Evolutionary conservation across 2,797 vertebrate species (phyloP), one percentile per base, ranked within the genome.

Genomic region (Phalanger gymnotis): DNA sequence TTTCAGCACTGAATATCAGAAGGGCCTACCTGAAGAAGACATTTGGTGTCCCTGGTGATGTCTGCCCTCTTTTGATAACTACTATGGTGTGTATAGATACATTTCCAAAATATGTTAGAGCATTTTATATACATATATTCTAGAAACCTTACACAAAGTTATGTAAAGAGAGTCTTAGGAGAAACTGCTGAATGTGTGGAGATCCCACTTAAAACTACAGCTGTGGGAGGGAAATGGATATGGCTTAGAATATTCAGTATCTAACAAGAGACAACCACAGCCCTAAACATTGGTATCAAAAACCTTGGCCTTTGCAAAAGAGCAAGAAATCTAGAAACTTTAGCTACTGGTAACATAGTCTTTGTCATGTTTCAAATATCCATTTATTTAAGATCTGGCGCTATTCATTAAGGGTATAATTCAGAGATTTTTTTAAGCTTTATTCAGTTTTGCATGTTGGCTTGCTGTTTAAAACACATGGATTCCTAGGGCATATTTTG

Each of bases 381-480:
- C 97, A 98, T 98, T 98, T 98, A 97, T 98, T 98, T 98, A 97
- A 97, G 98, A 98, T 95, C 95, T 96, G 96, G 66, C 95, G 97
- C 98, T 98, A 97, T 93, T 97, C 96, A 96, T 98, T 98, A 97
- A 96, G 95, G 93, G 97, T 97, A 97, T 94, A 96, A 97, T 97
- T 54, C 81, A 97, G 98, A 98, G 95, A 96, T 94, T 87, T 87
- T 87, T 40, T 81, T 22, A 56, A 91, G 92, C 95, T 98, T 98
- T 96, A 97, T 98, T 97, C 96, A 98, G 90, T 98, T 96, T 96
- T 98, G 97, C 98, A 96, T 98, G 98, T 98, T 97, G 96, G 30
- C 97, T 98, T 98, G 94, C 97, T 98, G 92, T 91, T 97, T 95
- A 97, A 97, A 96, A 98, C 92, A 81, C 96, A 95, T 93, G 91